Evolutionary conservation across 2,888 invertebrate species (phyloP).

Genomic region (Achlya flavicornis): DNA sequence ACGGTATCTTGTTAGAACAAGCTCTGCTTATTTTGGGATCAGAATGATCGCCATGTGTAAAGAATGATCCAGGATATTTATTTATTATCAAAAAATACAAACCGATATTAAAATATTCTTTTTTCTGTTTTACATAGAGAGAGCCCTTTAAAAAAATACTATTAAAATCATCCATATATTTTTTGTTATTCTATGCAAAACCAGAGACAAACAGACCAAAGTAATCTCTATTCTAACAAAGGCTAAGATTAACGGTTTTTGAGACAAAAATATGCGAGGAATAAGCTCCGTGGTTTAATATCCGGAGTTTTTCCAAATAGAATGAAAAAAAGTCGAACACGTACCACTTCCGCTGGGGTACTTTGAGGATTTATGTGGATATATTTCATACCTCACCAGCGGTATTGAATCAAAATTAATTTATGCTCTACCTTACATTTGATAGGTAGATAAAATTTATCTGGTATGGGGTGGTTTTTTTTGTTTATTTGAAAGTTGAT

Average conservation of each 20-base stretch:
- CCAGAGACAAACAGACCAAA: neutral
- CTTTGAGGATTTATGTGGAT: slow-evolving; percentile 2
- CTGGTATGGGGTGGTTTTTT: too few relatives aligned
- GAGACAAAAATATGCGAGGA: slow-evolving; percentile 8
- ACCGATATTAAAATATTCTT: too few relatives aligned
- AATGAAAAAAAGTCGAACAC: slow-evolving; percentile 22
- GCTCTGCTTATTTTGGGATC: too few relatives aligned
- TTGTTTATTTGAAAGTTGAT: too few relatives aligned
- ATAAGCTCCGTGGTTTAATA: slow-evolving; percentile 30
- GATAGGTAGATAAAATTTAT: neutral
- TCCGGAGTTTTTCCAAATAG: slow-evolving; percentile 30
- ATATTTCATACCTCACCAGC: slow-evolving; percentile 2
- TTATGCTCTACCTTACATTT: neutral
- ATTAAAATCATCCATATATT: neutral
- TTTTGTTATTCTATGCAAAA: neutral
- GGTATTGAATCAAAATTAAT: slow-evolving; percentile 1
- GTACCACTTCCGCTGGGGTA: slow-evolving; percentile 5
- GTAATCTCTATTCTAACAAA: neutral
- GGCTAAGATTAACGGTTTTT: slow-evolving; percentile 14
- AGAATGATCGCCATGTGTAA: too few relatives aligned
- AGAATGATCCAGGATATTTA: too few relatives aligned
- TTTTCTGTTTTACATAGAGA: too few relatives aligned
- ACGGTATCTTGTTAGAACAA: too few relatives aligned
- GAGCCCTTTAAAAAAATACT: too few relatives aligned
- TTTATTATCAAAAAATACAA: too few relatives aligned